Evolutionary conservation across 2,797 vertebrate genomes (phyloP).

Genomic region (Iguana delicatissima): DNA sequence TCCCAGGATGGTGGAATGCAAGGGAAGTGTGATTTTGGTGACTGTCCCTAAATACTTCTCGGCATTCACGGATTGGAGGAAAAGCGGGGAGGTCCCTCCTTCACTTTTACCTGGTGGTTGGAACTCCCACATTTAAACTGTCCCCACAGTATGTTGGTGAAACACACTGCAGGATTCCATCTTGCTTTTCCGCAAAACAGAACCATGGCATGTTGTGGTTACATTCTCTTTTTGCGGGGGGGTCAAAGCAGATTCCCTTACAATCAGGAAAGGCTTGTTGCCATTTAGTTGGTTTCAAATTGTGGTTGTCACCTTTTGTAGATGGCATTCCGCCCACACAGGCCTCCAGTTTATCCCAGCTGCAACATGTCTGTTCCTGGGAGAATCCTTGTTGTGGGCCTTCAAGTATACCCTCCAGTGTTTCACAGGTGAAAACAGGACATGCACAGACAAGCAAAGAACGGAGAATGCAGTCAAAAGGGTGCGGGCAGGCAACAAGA

Average conservation of each 20-base stretch:
- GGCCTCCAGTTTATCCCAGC: not conserved
- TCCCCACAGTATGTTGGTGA: not conserved
- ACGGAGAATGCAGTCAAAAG: too few relatives aligned
- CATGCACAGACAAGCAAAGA: too few relatives aligned
- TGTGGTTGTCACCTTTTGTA: too few relatives aligned
- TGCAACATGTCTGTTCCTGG: not conserved
- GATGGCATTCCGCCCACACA: too few relatives aligned
- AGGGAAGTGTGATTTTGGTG: not conserved
- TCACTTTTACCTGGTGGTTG: too few relatives aligned
- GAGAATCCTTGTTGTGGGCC: not conserved
- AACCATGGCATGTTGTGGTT: not conserved
- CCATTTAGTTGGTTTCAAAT: too few relatives aligned
- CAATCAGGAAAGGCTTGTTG: not conserved
- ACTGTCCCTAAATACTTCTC: not conserved
- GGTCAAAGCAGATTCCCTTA: too few relatives aligned
- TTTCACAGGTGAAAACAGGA: too few relatives aligned
- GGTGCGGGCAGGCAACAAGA: too few relatives aligned
- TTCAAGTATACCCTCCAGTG: too few relatives aligned
- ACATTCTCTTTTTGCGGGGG: not conserved
- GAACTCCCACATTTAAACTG: not conserved
- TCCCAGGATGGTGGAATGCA: slow-evolving; percentile 13
- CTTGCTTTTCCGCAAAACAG: not conserved
- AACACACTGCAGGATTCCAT: not conserved
- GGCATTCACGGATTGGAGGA: not conserved
- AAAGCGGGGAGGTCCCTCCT: not conserved